A percentile compares a stretch with the other conserved stretches of the same genome.
Evolutionary conservation across 2,797 vertebrate species (phyloP).

Genomic region (Cyclopterus lumpus): DNA sequence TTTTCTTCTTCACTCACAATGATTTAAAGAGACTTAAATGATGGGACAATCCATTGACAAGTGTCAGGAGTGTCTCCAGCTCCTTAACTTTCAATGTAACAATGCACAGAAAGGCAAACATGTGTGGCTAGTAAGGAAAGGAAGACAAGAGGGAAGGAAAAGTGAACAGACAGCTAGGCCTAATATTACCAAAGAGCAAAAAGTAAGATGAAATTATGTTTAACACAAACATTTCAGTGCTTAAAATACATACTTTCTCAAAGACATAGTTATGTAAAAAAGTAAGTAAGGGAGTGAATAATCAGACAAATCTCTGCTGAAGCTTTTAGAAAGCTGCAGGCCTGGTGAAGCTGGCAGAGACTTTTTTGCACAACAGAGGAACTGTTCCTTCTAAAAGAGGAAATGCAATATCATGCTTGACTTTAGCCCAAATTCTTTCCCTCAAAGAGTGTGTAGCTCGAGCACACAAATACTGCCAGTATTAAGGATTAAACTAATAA

Average conservation of each 20-base stretch:
- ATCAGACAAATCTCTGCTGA: conserved; percentile 50
- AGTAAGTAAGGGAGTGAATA: conserved; percentile 5
- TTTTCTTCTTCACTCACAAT: not conserved
- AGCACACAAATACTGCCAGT: conserved; percentile 33
- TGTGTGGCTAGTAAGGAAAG: not conserved
- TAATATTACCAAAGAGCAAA: not conserved
- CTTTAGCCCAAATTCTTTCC: conserved; percentile 45
- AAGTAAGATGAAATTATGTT: conserved; percentile 2
- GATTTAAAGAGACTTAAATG: not conserved
- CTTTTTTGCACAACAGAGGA: conserved; percentile 19
- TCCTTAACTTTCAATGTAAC: not conserved
- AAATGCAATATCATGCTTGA: conserved; percentile 58
- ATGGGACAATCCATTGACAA: not conserved
- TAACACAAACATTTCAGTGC: not conserved
- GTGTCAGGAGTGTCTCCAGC: not conserved
- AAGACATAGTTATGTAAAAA: conserved; percentile 37
- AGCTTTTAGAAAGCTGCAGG: conserved; percentile 44
- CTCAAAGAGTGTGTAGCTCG: conserved; percentile 24
- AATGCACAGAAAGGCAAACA: not conserved
- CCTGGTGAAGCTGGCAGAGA: conserved; percentile 19
- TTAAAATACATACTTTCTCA: conserved; percentile 12
- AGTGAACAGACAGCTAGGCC: not conserved
- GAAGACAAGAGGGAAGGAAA: not conserved
- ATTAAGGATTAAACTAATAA: conserved; percentile 64
- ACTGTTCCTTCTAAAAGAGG: conserved; percentile 26